Evolutionary conservation across 2,113 vertebrate genomes (phyloP).

Genomic region (Trachemys scripta): DNA sequence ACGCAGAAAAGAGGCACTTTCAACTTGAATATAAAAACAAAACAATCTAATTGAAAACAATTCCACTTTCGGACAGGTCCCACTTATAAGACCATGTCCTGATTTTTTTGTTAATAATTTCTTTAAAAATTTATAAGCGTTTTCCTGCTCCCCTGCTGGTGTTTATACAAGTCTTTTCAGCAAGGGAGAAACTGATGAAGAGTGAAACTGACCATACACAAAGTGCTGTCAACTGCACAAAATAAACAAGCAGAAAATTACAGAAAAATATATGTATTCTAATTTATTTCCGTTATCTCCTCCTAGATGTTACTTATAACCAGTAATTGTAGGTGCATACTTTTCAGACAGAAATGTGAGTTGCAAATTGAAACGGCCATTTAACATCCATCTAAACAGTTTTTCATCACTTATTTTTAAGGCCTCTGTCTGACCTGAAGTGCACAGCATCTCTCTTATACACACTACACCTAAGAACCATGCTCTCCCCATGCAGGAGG

Average conservation of each 20-base stretch:
- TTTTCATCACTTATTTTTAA: not conserved
- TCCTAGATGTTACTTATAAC: not conserved
- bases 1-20: not conserved
- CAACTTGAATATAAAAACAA: not conserved
- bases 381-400: not conserved
- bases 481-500: not conserved
- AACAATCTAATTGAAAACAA: not conserved
- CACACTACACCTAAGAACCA: not conserved
- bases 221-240: not conserved
- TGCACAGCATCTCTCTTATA: not conserved
- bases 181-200: not conserved
- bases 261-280: not conserved
- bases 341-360: not conserved
- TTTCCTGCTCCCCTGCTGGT: constrained; percentile 10
- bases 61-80: not conserved
- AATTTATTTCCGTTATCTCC: not conserved
- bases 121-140: not conserved
- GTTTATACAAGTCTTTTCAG: not conserved
- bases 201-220: not conserved
- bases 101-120: not conserved
- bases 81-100: accelerated
- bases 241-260: not conserved
- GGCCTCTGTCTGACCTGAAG: too few species aligned
- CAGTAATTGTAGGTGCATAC: not conserved
- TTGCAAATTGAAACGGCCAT: not conserved